A percentile compares a stretch with the other conserved stretches of the same genome.
Evolutionary conservation across 2,797 vertebrate species (phyloP).

Genomic region (Vipera ursinii): DNA sequence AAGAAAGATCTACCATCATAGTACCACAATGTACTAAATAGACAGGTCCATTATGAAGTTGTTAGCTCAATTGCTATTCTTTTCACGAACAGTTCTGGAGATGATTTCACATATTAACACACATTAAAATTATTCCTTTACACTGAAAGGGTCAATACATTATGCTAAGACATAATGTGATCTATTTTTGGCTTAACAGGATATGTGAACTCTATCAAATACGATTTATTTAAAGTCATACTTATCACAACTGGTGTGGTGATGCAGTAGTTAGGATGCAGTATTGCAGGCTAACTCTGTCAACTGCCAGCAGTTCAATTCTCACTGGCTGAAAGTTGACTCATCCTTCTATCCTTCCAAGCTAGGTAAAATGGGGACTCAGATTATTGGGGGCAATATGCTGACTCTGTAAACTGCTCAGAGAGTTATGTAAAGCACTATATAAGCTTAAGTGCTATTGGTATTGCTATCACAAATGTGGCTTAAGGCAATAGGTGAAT

Average conservation of each 20-base stretch:
- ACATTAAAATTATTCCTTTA: background rate
- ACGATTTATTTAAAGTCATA: background rate
- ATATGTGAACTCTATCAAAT: background rate
- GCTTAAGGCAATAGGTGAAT: background rate
- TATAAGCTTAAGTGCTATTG: background rate
- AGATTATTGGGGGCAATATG: background rate
- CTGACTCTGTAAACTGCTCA: background rate
- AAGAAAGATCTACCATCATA: background rate
- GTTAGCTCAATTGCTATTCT: background rate
- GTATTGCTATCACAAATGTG: background rate
- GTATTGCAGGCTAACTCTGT: no score
- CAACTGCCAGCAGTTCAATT: background rate
- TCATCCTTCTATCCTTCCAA: background rate
- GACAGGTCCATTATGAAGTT: background rate
- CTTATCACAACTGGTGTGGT: background rate
- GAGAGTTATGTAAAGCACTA: background rate
- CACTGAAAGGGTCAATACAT: background rate
- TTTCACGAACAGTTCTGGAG: background rate
- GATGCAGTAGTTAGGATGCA: background rate
- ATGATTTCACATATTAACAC: background rate
- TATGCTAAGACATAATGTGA: background rate
- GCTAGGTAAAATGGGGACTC: background rate
- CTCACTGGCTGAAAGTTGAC: background rate
- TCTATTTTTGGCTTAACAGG: background rate
- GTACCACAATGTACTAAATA: background rate